These are phyloP conservation scores for Gallinago paraguaiae DNA, from an alignment of 2,113 vertebrate species.

Conservation along the genomic window DNA sequence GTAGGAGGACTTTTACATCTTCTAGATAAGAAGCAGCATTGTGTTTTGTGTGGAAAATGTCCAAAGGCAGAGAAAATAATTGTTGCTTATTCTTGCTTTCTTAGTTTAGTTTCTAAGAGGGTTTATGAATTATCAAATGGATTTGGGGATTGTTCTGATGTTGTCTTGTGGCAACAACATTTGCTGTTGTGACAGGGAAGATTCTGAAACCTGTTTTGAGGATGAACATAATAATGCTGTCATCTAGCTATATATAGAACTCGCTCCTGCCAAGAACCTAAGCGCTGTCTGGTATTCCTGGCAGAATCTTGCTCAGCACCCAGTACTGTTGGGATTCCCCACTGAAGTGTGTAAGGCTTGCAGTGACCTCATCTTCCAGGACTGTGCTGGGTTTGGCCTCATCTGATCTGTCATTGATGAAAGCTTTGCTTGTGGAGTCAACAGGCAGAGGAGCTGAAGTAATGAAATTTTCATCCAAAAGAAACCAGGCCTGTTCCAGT, in stretches of 20 bases:
- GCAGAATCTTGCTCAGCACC: background rate
- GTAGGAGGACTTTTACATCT: background rate
- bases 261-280: background rate
- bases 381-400: slow-evolving; percentile 50
- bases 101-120: background rate
- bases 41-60: background rate
- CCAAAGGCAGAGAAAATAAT: background rate
- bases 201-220: slow-evolving; percentile 30
- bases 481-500: slow-evolving; percentile 26
- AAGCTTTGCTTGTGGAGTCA: slow-evolving; percentile 34
- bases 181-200: background rate
- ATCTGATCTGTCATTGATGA: slow-evolving; percentile 45
- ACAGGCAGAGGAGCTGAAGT: slow-evolving; percentile 61
- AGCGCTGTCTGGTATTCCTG: slow-evolving; percentile 11
- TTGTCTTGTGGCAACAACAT: background rate
- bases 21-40: background rate
- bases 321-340: slow-evolving; percentile 8
- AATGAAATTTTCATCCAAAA: slow-evolving; percentile 44
- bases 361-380: slow-evolving; percentile 64
- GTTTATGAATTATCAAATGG: background rate
- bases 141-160: background rate
- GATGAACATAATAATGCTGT: background rate
- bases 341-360: background rate
- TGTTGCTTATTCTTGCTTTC: background rate
- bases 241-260: background rate